Evolutionary conservation across 2,113 vertebrate genomes (phyloP).

Genomic region (Calyptommatus sinebrachiatus): DNA sequence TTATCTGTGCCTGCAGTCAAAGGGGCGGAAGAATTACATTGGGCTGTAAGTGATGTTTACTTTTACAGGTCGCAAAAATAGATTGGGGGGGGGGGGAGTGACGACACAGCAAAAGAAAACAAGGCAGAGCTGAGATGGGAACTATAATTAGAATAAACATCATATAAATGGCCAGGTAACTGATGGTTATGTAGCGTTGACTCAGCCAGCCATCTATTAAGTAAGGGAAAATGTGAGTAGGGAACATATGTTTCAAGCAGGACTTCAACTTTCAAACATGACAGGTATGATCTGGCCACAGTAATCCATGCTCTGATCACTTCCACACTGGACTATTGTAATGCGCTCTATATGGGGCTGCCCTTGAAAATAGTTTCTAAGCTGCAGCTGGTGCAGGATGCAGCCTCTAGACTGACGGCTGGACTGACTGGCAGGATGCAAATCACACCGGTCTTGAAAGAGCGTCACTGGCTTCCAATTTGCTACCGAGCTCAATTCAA

Average conservation of each 20-base stretch:
- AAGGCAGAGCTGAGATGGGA: conserved; percentile 65
- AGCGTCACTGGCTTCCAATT: no score
- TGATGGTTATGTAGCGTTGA: conserved; percentile 70
- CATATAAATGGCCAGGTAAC: conserved; percentile 70
- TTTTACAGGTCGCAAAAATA: conserved; percentile 69
- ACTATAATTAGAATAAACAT: conserved; percentile 74
- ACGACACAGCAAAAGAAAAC: conserved; percentile 27
- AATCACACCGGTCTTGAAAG: no score
- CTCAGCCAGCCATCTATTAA: conserved; percentile 65
- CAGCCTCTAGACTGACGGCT: no score
- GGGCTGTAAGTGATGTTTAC: conserved; percentile 71
- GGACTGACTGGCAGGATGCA: no score
- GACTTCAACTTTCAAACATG: neutral
- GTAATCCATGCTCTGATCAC: no score
- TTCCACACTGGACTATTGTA: no score
- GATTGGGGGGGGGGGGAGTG: conserved; percentile 13
- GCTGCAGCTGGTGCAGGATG: no score
- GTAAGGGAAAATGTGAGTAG: conserved; percentile 37
- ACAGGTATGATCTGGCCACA: no score
- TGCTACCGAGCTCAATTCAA: no score
- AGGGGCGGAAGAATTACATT: conserved; percentile 70
- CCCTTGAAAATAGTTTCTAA: no score
- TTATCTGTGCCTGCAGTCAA: conserved; percentile 61
- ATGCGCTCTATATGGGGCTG: no score
- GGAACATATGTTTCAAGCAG: neutral